Evolutionary conservation across 2,888 invertebrate genomes (phyloP), one percentile per base, ranked within the genome.

Genomic region (Aproaerema taeniolella): DNA sequence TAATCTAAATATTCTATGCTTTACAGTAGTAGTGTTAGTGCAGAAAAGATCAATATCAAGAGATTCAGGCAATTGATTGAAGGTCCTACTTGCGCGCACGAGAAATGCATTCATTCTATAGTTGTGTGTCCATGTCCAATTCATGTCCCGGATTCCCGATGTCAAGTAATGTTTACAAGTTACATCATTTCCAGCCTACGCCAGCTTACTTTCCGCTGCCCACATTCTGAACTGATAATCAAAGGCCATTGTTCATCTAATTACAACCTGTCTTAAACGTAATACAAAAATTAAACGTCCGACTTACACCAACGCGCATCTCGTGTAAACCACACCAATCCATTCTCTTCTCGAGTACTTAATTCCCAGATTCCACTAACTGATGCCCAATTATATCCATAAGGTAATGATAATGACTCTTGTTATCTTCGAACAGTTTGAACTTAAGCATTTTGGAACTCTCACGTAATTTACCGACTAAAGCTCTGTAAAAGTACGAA

Each of bases 201-300:
- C 66, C 36, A 41, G 49, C 36, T 28, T 37, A 50, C 54, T 62
- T 57, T 58, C 58, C 50, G 65, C 55, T 66, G 59, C 52, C 63
- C 47, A 51, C 62, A 58, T 67, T 59, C 52, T 47, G 50, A 63
- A 55, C 55, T 55, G 56, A 65, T 61, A 76, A 78, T 79, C 67
- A 78, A 52, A 67, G 44, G 44, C 67, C 52, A 72, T 79, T 79
- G 77, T 76, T 67, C 69, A 65, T 62, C 50, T 72, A 76, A 77
- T 77, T 71, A 72, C 52, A 61, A 55, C 61, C 58, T 68, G 67
- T 53, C 52, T 50, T 43, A 41, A 54, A 47, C 54, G 44, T 62
- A 60, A 62, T 62, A 56, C 64, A 66, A n/a, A n/a, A n/a, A 62
- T 60, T 61, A 60, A 65, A 59, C 56, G 63, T 61, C 61, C 49